Evolutionary conservation across 2,888 invertebrate genomes (phyloP).

Genomic region (Malachius bipustulatus): DNA sequence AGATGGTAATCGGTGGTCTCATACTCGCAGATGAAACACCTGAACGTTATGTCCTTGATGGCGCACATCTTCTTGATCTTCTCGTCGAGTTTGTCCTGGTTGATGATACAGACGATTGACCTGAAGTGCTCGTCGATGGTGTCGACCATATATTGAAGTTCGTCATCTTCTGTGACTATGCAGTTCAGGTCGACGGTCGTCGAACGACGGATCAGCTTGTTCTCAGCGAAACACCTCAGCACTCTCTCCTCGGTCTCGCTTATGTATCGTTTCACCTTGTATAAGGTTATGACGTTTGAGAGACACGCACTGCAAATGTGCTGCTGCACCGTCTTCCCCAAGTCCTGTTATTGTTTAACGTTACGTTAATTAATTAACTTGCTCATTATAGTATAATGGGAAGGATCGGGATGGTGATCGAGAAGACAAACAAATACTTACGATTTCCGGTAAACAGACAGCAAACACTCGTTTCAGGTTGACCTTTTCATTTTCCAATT

Average conservation of each 20-base stretch:
- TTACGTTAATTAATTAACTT: no score
- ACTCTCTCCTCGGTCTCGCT: not conserved
- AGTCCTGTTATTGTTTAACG: no score
- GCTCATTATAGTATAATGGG: no score
- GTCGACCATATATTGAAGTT: not conserved
- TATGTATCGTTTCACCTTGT: not conserved
- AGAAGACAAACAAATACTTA: not conserved
- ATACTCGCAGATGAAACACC: constrained; percentile 1
- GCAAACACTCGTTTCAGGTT: not conserved
- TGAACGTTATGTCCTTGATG: not conserved
- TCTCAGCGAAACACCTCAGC: not conserved
- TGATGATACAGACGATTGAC: not conserved
- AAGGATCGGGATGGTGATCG: no score
- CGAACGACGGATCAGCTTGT: not conserved
- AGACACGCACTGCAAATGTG: not conserved
- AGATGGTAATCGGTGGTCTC: not conserved
- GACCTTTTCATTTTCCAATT: constrained; percentile 1
- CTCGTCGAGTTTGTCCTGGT: not conserved
- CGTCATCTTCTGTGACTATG: not conserved
- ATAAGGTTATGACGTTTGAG: not conserved
- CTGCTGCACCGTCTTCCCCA: not conserved
- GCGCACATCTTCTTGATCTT: no score
- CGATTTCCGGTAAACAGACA: not conserved
- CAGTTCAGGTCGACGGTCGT: not conserved
- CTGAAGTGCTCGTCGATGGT: not conserved